These are phyloP conservation scores for Hemicrepidius hirtus DNA, from an alignment of 2,888 invertebrate species.

Conservation along the genomic window DNA sequence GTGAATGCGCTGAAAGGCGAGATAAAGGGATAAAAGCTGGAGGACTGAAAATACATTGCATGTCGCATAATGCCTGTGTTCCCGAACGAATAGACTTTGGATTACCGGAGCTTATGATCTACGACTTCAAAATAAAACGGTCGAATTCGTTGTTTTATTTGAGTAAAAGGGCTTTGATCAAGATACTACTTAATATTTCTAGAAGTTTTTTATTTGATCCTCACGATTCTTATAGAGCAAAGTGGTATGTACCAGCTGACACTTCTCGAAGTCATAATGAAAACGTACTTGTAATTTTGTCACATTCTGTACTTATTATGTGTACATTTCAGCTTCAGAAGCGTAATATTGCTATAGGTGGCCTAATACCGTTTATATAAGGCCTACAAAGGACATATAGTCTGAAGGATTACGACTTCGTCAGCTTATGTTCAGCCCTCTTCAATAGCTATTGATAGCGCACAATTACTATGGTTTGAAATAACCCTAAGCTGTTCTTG, in stretches of 20 bases:
- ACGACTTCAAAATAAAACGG: constrained; percentile 21
- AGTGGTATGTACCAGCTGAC: constrained; percentile 17
- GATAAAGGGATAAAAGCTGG: constrained; percentile 72
- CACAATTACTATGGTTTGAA: constrained; percentile 69
- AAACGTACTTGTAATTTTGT: constrained; percentile 51
- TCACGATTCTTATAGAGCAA: not conserved
- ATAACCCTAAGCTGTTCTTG: constrained; percentile 69
- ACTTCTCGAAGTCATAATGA: constrained; percentile 44
- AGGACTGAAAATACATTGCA: constrained; percentile 68
- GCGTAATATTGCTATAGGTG: constrained; percentile 56
- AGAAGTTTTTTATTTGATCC: not conserved
- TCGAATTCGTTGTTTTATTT: not conserved
- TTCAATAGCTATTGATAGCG: constrained; percentile 65
- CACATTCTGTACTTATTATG: constrained; percentile 58
- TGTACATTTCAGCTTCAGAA: constrained; percentile 54
- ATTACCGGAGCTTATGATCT: constrained; percentile 41
- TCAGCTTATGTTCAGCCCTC: constrained; percentile 57
- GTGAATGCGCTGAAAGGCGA: constrained; percentile 71
- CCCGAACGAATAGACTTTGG: constrained; percentile 39
- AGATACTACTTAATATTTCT: not conserved
- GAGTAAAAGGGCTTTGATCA: constrained; percentile 4
- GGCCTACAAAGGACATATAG: constrained; percentile 57
- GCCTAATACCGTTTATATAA: constrained; percentile 58
- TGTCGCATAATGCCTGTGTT: constrained; percentile 62
- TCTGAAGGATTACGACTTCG: constrained; percentile 55